phyloP scores from a whole-genome alignment of 2,113 vertebrate genomes.

The Dendropsophus ebraccatus region DNA sequence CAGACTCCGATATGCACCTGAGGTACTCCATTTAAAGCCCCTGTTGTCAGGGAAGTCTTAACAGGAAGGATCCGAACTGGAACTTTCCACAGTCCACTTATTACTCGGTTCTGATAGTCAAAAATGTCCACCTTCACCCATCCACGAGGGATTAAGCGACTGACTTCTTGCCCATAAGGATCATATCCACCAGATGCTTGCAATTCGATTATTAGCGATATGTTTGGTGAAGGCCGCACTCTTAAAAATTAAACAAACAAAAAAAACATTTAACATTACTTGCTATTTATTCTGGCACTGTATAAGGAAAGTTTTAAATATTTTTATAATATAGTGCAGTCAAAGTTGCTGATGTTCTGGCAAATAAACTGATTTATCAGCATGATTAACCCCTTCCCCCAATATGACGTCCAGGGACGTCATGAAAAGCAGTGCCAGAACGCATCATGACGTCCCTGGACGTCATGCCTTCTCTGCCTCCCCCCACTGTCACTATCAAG shows the following conservation, averaged over 20 bases:
- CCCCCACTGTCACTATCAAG: too few relatives aligned
- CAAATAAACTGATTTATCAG: neutral
- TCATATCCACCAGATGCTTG: conserved; percentile 67
- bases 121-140: conserved; percentile 66
- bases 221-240: conserved; percentile 62
- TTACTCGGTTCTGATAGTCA: conserved; percentile 63
- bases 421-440: too few relatives aligned
- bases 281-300: neutral
- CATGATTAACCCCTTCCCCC: too few relatives aligned
- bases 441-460: too few relatives aligned
- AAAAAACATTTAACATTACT: neutral
- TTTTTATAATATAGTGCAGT: neutral
- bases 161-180: conserved; percentile 64
- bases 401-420: too few relatives aligned
- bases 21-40: conserved; percentile 64
- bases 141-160: conserved; percentile 61
- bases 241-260: conserved; percentile 47
- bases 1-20: conserved; percentile 58
- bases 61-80: conserved; percentile 64
- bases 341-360: neutral
- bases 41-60: conserved; percentile 63
- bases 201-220: conserved; percentile 64
- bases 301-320: neutral
- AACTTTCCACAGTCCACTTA: conserved; percentile 67
- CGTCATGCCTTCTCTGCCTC: too few relatives aligned